Evolutionary conservation across 2,113 vertebrate genomes (phyloP).

Genomic region (Sinocyclocheilus maitianheensis): DNA sequence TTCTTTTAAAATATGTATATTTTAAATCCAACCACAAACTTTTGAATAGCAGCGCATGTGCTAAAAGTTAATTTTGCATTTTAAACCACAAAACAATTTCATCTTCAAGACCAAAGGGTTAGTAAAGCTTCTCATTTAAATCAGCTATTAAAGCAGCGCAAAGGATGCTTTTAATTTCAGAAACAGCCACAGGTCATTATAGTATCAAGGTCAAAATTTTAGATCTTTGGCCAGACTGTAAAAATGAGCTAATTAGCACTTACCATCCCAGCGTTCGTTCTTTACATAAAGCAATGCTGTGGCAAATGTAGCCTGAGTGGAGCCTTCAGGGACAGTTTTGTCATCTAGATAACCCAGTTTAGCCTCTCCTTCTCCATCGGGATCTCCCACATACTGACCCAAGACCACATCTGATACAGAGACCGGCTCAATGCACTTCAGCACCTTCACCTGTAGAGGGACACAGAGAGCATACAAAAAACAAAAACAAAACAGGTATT

Average conservation of each 20-base stretch:
- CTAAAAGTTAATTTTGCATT: background rate
- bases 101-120: background rate
- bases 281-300: slow-evolving; percentile 83
- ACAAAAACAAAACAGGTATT: background rate
- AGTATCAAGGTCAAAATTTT: too few species aligned
- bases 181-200: too few species aligned
- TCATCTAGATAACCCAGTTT: slow-evolving; percentile 86
- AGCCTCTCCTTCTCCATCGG: slow-evolving; percentile 81
- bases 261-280: slow-evolving; percentile 92
- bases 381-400: slow-evolving; percentile 87
- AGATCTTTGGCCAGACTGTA: background rate
- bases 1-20: too few species aligned
- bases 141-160: too few species aligned
- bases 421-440: slow-evolving; percentile 82
- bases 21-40: background rate
- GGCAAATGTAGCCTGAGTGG: slow-evolving; percentile 85
- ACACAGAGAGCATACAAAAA: background rate
- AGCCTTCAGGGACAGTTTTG: slow-evolving; percentile 85
- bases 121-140: background rate
- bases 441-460: slow-evolving; percentile 83
- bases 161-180: too few species aligned
- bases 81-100: background rate
- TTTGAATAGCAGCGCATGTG: background rate
- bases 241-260: slow-evolving; percentile 31
- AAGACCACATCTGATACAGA: slow-evolving; percentile 80